These are phyloP conservation scores for Astropecten irregularis DNA, from an alignment of 53 echinoderm and acorn worm species.

Conservation along the genomic window DNA sequence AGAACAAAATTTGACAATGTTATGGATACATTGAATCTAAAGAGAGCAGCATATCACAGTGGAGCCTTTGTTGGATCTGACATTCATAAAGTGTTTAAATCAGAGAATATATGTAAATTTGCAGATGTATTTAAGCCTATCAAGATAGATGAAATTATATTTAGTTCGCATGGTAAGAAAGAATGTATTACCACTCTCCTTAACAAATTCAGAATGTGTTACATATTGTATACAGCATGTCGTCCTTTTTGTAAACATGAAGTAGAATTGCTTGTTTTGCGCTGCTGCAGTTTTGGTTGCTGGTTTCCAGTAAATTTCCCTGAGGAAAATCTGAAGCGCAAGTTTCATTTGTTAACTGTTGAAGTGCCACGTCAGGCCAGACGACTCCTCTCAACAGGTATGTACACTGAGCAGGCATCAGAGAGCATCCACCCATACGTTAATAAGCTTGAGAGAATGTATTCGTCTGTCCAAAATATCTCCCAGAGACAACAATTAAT, in stretches of 20 bases:
- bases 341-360: constrained; percentile 11
- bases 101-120: constrained; percentile 2
- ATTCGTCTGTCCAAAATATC: constrained; percentile 8
- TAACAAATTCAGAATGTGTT: constrained; percentile 22
- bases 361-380: constrained; percentile 33
- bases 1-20: constrained; percentile 9
- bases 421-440: constrained; percentile 17
- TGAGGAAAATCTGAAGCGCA: constrained; percentile 13
- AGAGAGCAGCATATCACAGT: too few species aligned
- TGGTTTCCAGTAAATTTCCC: too few species aligned
- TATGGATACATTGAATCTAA: neutral
- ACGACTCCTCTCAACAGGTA: constrained; percentile 1
- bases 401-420: constrained; percentile 9
- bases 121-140: neutral
- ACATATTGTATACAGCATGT: constrained; percentile 1
- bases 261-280: constrained; percentile 11
- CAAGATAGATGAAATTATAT: neutral
- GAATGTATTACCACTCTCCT: too few species aligned
- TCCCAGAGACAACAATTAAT: constrained; percentile 10
- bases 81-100: neutral
- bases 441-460: constrained; percentile 17
- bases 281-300: constrained; percentile 17
- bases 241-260: constrained; percentile 44
- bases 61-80: constrained; percentile 42
- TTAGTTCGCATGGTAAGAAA: neutral